These are phyloP conservation scores for Lithobates pipiens DNA, from an alignment of 2,797 vertebrate species.

Conservation along the genomic window DNA sequence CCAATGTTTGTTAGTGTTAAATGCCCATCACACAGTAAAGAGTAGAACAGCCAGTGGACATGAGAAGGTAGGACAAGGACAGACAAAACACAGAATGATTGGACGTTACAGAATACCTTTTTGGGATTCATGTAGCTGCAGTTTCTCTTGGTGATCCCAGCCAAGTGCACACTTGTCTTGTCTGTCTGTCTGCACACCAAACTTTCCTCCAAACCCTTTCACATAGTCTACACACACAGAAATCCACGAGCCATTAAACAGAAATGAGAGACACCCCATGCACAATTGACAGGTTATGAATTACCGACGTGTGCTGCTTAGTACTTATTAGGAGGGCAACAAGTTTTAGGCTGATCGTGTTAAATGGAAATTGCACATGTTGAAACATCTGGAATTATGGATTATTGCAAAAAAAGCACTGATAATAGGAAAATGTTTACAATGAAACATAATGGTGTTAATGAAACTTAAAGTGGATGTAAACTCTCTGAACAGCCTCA, in stretches of 20 bases:
- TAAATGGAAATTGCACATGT: constrained; percentile 7
- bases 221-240: constrained; percentile 84
- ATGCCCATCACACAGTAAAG: not conserved
- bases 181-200: constrained; percentile 94
- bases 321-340: not conserved
- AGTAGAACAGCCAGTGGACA: not conserved
- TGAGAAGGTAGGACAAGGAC: not conserved
- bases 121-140: constrained; percentile 94
- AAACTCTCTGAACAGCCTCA: too few species aligned
- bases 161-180: constrained; percentile 96
- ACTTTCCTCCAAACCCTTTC: constrained; percentile 96
- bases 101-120: constrained; percentile 80
- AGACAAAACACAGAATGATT: not conserved
- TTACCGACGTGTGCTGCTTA: constrained; percentile 1
- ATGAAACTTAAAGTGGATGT: too few species aligned
- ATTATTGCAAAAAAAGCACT: too few species aligned
- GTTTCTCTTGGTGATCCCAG: constrained; percentile 97
- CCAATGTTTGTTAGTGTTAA: not conserved
- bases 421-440: too few species aligned
- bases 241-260: constrained; percentile 62
- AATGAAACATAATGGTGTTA: too few species aligned
- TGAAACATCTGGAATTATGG: not conserved
- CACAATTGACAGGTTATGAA: constrained; percentile 18
- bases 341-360: not conserved
- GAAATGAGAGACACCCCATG: constrained; percentile 37